Evolutionary conservation across 2,113 vertebrate species (phyloP), one percentile per base, ranked within the genome.

Genomic region (Heloderma charlesbogerti): DNA sequence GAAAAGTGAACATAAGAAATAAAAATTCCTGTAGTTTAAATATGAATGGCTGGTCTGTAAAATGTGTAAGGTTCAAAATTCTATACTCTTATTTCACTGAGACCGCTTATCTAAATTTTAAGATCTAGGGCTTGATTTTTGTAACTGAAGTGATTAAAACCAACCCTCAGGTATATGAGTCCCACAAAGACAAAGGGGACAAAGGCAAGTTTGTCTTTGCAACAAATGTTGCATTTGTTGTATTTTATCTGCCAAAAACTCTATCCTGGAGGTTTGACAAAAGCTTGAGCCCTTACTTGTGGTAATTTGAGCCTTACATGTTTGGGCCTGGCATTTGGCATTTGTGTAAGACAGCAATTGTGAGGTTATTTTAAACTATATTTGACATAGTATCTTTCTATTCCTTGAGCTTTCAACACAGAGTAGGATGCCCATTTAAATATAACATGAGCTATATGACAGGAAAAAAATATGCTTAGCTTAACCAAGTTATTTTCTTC

Each of bases 1-100:
- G 94, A 91, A 94, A 94, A 94, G 89, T 18, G 75, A 40, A 74
- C 40, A 89, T 69, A 93, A 86, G 94, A 57, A 89, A 86, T 54
- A 90, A 91, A 1, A 34, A 0, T n/a, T 86, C 37, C 75, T 51
- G 77, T 63, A 3, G 72, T 51, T 40, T 72, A 5, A 48, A 1
- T 43, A 25, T 45, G 57, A 51, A 31, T 34, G 40, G 29, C 9
- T n/a, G 25, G 22, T 34, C 29, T 63, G 34, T n/a, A 66, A 84
- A 43, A 57, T 43, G 29, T 71, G 37, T 29, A 25, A 60, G 13
- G 34, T 40, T 29, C 6, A 31, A 48, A 69, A 29, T 5, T 87
- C 12, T 79, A 48, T 40, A 69, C 29, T 54, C 18, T 60, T n/a
- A 83, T 66, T 29, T 60, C 48, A 54, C 4, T 74, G 43, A 75